phyloP scores from a whole-genome alignment of 2,888 invertebrate species.

The Lucinisca nassula region DNA sequence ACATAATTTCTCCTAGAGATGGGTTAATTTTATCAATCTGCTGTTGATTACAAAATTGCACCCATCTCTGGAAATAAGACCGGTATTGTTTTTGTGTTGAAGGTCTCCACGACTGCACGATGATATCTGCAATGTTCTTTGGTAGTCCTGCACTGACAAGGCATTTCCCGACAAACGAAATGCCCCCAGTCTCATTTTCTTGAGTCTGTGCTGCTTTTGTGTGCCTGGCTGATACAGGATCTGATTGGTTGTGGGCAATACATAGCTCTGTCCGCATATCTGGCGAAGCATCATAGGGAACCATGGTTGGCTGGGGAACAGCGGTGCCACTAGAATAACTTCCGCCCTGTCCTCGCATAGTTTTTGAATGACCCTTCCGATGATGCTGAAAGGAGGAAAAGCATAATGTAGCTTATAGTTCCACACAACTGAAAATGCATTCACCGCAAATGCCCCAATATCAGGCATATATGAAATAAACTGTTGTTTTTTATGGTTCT shows the following conservation, averaged over 20 bases:
- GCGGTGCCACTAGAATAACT: constrained; percentile 44
- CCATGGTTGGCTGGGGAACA: constrained; percentile 47
- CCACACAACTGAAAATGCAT: constrained; percentile 64
- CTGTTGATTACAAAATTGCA: constrained; percentile 26
- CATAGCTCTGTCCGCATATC: background rate
- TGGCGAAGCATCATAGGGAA: constrained; percentile 31
- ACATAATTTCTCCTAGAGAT: constrained; percentile 7
- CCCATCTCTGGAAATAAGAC: constrained; percentile 34
- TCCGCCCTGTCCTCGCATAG: constrained; percentile 30
- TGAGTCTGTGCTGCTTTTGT: constrained; percentile 7
- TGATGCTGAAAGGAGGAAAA: constrained; percentile 60
- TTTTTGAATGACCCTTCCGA: constrained; percentile 52
- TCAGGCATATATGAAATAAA: constrained; percentile 57
- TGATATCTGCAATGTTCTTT: background rate
- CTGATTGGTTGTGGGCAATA: constrained; percentile 5
- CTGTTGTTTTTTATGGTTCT: constrained; percentile 14
- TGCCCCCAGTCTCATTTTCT: background rate
- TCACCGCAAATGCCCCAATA: constrained; percentile 30
- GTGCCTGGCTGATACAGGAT: background rate
- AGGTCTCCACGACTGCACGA: constrained; percentile 37
- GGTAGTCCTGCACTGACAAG: background rate
- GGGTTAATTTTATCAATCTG: constrained; percentile 6
- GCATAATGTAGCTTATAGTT: constrained; percentile 28
- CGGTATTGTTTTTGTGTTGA: constrained; percentile 49
- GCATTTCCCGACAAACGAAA: constrained; percentile 24